A percentile compares a stretch with the other conserved stretches of the same genome.
Evolutionary conservation across 2,113 vertebrate species (phyloP).

Genomic region (Rutilus rutilus): DNA sequence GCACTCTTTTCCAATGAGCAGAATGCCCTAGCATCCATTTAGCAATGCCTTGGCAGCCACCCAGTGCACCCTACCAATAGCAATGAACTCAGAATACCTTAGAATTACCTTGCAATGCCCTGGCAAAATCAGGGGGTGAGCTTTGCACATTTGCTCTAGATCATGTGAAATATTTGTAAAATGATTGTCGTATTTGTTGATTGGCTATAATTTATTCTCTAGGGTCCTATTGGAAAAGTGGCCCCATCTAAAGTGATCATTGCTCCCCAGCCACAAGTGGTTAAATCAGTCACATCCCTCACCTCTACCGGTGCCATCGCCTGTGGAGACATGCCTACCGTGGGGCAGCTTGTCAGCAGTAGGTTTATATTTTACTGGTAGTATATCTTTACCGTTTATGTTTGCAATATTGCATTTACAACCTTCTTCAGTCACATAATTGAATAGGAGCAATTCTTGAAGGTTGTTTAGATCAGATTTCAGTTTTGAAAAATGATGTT

Average conservation of each 20-base stretch:
- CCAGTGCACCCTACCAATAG: too few relatives aligned
- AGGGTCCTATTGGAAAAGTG: slow-evolving; percentile 72
- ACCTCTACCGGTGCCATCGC: slow-evolving; percentile 78
- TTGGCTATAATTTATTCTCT: slow-evolving; percentile 29
- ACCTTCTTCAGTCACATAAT: slow-evolving; percentile 38
- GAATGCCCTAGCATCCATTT: too few relatives aligned
- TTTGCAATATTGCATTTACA: background rate
- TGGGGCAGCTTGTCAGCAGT: slow-evolving; percentile 94
- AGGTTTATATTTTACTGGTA: slow-evolving; percentile 64
- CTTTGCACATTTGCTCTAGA: background rate
- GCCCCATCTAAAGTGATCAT: slow-evolving; percentile 83
- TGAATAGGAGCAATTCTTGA: background rate
- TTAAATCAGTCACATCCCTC: slow-evolving; percentile 71
- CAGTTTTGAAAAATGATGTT: background rate
- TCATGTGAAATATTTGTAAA: background rate
- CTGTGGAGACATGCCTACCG: slow-evolving; percentile 88
- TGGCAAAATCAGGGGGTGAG: background rate
- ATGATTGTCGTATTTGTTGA: background rate
- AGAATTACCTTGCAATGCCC: background rate
- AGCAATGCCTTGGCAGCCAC: too few relatives aligned
- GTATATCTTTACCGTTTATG: slow-evolving; percentile 41
- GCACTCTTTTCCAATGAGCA: too few relatives aligned
- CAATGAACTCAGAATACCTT: background rate
- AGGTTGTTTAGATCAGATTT: background rate
- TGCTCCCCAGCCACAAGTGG: slow-evolving; percentile 74